phyloP scores from a whole-genome alignment of 2,888 invertebrate species.

The Limnephilus lunatus region DNA sequence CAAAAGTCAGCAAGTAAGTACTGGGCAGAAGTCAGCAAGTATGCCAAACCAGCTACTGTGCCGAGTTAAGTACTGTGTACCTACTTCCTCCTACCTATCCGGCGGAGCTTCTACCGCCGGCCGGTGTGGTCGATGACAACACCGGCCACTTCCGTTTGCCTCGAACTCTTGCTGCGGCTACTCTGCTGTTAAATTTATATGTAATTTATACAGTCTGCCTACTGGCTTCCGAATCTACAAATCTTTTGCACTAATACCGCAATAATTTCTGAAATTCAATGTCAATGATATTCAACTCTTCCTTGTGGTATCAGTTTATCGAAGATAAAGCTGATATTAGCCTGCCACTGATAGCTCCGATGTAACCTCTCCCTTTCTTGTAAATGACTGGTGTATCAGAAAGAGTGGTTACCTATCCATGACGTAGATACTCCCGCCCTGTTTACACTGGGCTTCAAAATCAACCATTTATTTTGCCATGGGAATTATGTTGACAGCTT shows the following conservation, averaged over 20 bases:
- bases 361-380: background rate
- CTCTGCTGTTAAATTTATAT: background rate
- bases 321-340: background rate
- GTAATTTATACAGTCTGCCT: background rate
- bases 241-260: background rate
- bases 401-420: background rate
- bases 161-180: background rate
- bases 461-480: too few relatives aligned
- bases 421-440: too few relatives aligned
- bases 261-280: background rate
- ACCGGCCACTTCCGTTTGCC: constrained; percentile 10
- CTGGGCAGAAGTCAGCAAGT: background rate
- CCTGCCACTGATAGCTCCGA: background rate
- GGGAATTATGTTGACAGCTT: too few relatives aligned
- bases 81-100: background rate
- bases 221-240: background rate
- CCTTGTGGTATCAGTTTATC: background rate
- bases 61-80: background rate
- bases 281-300: background rate
- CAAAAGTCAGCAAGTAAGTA: background rate
- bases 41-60: background rate
- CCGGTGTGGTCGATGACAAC: constrained; percentile 26
- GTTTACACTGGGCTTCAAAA: too few relatives aligned
- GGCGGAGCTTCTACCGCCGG: background rate
- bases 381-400: background rate